Conservation (phyloP, 2,113 vertebrate genomes). For the Picathartes gymnocephalus region DNA sequence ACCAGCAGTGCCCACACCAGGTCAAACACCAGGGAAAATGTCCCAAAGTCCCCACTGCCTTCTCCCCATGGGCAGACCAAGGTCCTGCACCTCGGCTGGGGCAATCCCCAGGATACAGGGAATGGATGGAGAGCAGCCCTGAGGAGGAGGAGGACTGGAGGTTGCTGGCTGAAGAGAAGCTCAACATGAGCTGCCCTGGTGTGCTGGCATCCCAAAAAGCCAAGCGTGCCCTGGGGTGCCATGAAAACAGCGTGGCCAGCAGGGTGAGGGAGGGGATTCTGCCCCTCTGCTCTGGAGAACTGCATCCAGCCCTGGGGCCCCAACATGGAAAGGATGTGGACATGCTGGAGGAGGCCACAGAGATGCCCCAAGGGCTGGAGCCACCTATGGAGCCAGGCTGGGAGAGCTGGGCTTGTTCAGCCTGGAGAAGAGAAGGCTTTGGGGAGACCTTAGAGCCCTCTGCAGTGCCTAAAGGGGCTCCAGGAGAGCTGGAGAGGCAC, state of each 20-base stretch:
- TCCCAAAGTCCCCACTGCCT: neutral
- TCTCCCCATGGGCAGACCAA: neutral
- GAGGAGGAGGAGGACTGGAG: neutral
- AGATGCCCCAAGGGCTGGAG: neutral
- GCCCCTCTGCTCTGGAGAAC: neutral
- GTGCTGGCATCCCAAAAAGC: neutral
- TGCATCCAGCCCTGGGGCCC: neutral
- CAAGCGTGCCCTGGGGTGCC: neutral
- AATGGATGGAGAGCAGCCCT: neutral
- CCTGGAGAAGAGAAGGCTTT: neutral
- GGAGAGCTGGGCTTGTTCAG: neutral
- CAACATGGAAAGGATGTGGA: neutral
- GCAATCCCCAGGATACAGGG: neutral
- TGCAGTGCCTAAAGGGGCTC: neutral
- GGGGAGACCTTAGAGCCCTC: neutral
- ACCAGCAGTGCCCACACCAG: neutral
- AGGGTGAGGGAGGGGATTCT: neutral
- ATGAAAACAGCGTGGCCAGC: rapidly evolving
- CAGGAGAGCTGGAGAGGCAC: neutral
- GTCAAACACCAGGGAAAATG: neutral
- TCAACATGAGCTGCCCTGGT: neutral
- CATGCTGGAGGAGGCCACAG: neutral
- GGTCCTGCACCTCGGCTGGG: neutral
- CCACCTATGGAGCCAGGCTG: neutral
- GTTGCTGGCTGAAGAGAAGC: neutral